Evolutionary conservation across 1,140 invertebrate genomes (phyloP), one percentile per base, ranked within the genome.

Genomic region (Tetragnatha versicolor): DNA sequence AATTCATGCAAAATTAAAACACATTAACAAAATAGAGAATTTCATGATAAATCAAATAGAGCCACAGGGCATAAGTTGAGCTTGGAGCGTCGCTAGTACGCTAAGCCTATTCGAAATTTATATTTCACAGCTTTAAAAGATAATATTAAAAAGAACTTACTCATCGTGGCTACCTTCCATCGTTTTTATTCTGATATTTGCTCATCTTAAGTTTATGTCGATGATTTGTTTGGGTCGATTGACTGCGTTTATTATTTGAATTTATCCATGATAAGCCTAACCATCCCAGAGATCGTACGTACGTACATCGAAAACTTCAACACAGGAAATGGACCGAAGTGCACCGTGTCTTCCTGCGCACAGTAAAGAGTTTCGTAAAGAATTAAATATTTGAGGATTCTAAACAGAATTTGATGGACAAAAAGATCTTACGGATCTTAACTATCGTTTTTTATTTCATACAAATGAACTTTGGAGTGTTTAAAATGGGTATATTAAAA

Each of bases 91-190:
- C 65, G 35, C 63, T 60, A 69, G 61, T 42, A 65, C 37, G 61
- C 60, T 79, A 79, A 79, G 76, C 76, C 76, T 79, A 69, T 68
- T 49, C 27, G 22, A n/a, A 35, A 47, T 2, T 31, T 12, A 58
- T 22, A 60, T 47, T 65, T 58, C n/a, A 47, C 17, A 58, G 25
- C 17, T 68, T 70, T 53, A 53, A 12, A 25, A 53, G 27, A 53
- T 1, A 79, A 37, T 20, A 47, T 35, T 25, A 60, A 58, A 35
- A 22, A 25, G 79, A 82, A 84, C 83, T 84, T 84, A 84, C 83
- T 84, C 83, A 82, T 84, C 83, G 82, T 82, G 82, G 83, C 80
- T 81, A 81, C 83, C 83, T 83, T 84, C 83, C 82, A 83, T 84
- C 82, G 82, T 84, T 83, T 83, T 84, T 81, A 80, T 33, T 53